Conservation (phyloP, 2,113 vertebrate species). For the Sander lucioperca region DNA sequence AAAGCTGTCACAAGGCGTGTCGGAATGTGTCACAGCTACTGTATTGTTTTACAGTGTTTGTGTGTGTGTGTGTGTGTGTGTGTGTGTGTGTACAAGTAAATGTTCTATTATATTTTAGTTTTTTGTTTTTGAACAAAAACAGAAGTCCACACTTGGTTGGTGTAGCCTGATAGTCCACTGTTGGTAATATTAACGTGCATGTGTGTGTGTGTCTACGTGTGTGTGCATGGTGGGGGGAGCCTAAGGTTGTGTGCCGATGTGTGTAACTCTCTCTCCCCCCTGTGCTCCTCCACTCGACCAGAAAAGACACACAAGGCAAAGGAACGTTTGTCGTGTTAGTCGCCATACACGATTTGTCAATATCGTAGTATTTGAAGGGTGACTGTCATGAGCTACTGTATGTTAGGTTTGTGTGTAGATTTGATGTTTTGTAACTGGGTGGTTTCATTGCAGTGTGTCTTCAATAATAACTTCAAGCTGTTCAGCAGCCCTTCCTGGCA, state of each 20-base stretch:
- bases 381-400: not conserved
- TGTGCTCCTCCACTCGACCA: constrained; percentile 11
- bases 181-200: too few species aligned
- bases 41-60: constrained; percentile 1
- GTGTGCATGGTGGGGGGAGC: not conserved
- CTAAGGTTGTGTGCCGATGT: constrained; percentile 27
- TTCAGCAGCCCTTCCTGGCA: constrained; percentile 61
- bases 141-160: too few species aligned
- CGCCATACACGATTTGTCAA: not conserved
- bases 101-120: too few species aligned
- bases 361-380: not conserved
- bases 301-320: constrained; percentile 2
- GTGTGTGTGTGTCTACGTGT: not conserved
- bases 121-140: too few species aligned
- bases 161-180: too few species aligned
- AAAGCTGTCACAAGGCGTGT: constrained; percentile 15
- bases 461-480: constrained; percentile 22
- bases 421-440: not conserved
- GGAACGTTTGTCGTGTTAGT: constrained; percentile 9
- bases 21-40: constrained; percentile 7
- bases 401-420: not conserved
- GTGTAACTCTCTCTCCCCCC: constrained; percentile 12
- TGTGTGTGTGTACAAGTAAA: not conserved
- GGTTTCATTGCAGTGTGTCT: not conserved
- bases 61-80: constrained; percentile 11